phyloP scores from a whole-genome alignment of 2,888 invertebrate genomes.

The Candidula unifasciata region DNA sequence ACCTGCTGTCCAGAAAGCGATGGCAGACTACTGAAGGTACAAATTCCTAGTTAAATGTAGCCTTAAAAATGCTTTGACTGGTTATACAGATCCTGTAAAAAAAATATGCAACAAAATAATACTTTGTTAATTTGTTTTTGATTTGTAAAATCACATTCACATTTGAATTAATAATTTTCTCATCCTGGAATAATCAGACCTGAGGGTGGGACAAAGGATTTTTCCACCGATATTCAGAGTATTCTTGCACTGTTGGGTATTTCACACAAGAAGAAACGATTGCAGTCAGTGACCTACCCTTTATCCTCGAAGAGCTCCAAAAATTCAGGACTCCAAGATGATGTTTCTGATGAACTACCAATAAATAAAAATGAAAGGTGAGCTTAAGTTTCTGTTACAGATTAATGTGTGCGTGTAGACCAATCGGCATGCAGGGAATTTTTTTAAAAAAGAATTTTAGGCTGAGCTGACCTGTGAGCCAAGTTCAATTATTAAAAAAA shows the following conservation, averaged over 20 bases:
- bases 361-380: constrained; percentile 39
- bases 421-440: too few relatives aligned
- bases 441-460: too few relatives aligned
- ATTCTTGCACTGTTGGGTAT: constrained; percentile 70
- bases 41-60: too few relatives aligned
- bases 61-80: too few relatives aligned
- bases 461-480: too few relatives aligned
- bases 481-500: too few relatives aligned
- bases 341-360: not conserved
- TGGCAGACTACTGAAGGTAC: too few relatives aligned
- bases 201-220: constrained; percentile 65
- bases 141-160: too few relatives aligned
- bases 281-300: not conserved
- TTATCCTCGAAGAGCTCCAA: not conserved
- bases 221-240: constrained; percentile 68
- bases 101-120: too few relatives aligned
- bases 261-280: not conserved
- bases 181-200: constrained; percentile 65
- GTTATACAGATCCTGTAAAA: too few relatives aligned
- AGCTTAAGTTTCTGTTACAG: not conserved
- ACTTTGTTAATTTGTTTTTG: too few relatives aligned
- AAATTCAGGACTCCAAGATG: not conserved
- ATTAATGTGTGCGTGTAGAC: not conserved
- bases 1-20: too few relatives aligned
- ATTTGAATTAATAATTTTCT: not conserved